phyloP scores from a whole-genome alignment of 2,888 invertebrate species.

The Chaitophorus viminalis region DNA sequence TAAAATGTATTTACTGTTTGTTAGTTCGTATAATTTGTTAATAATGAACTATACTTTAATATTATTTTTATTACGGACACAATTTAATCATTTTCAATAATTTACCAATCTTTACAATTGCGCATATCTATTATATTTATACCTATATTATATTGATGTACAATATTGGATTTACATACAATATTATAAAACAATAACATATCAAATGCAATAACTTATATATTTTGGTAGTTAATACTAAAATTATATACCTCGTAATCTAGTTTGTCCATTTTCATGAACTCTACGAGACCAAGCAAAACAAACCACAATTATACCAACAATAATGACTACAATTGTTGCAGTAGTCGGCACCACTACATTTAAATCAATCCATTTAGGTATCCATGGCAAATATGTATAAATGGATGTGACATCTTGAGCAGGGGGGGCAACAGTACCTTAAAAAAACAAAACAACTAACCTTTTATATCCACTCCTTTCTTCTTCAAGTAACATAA shows the following conservation, averaged over 20 bases:
- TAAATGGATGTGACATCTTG: constrained; percentile 70
- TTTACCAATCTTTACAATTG: too few species aligned
- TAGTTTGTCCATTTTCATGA: constrained; percentile 75
- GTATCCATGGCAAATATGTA: constrained; percentile 79
- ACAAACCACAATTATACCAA: constrained; percentile 90
- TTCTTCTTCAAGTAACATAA: constrained; percentile 90
- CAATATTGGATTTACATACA: not conserved
- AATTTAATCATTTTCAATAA: too few species aligned
- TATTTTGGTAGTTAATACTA: not conserved
- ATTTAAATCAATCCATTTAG: constrained; percentile 88
- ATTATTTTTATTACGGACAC: too few species aligned
- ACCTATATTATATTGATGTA: not conserved
- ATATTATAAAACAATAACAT: not conserved
- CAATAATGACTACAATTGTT: constrained; percentile 88
- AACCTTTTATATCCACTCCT: constrained; percentile 87
- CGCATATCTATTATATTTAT: not conserved
- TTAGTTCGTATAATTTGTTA: not conserved
- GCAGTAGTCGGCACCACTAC: constrained; percentile 90
- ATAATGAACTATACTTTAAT: too few species aligned
- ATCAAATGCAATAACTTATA: not conserved
- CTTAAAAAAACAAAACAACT: constrained; percentile 71
- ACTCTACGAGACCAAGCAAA: constrained; percentile 84
- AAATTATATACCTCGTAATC: constrained; percentile 77
- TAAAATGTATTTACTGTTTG: not conserved
- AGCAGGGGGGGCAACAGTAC: constrained; percentile 81